phyloP scores from a whole-genome alignment of 2,888 invertebrate genomes.

The Tetrapedia diversipes region DNA sequence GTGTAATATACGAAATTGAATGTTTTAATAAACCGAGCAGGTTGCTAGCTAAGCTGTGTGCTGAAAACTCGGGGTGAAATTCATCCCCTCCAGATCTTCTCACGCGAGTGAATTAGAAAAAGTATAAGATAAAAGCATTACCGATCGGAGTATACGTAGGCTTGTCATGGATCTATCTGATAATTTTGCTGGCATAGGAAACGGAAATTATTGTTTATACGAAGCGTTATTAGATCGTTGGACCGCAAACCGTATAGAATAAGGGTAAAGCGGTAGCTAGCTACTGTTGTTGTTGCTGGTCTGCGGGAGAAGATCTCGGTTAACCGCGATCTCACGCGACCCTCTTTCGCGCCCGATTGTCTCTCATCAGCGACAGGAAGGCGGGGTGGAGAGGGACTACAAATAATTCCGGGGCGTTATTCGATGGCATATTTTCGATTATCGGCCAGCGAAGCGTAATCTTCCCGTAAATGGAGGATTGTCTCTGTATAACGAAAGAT shows the following conservation, averaged over 20 bases:
- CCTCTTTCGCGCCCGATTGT: slow-evolving; percentile 64
- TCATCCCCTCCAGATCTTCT: slow-evolving; percentile 38
- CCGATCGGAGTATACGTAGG: background rate
- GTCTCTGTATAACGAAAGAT: slow-evolving; percentile 76
- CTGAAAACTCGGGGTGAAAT: slow-evolving; percentile 4
- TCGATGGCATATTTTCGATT: slow-evolving; percentile 82
- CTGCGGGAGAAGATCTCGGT: background rate
- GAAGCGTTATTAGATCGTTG: too few relatives aligned
- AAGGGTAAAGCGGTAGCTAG: too few relatives aligned
- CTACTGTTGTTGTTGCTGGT: too few relatives aligned
- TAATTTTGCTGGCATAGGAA: background rate
- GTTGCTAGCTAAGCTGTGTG: slow-evolving; percentile 18
- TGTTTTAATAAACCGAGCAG: slow-evolving; percentile 67
- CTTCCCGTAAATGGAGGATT: slow-evolving; percentile 80
- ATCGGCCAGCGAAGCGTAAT: slow-evolving; percentile 82
- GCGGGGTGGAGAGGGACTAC: slow-evolving; percentile 52
- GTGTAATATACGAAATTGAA: slow-evolving; percentile 71
- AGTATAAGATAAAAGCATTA: too few relatives aligned
- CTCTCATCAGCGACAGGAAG: slow-evolving; percentile 52
- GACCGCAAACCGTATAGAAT: too few relatives aligned
- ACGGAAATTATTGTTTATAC: background rate
- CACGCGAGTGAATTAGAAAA: slow-evolving; percentile 19
- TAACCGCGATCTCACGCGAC: slow-evolving; percentile 27
- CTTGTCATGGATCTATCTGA: background rate
- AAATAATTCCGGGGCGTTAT: slow-evolving; percentile 80